Percentiles rank a stretch among this genome's conserved stretches.
Evolutionary conservation across 2,888 invertebrate genomes (phyloP).

Genomic region (Epistrophella euchroma): DNA sequence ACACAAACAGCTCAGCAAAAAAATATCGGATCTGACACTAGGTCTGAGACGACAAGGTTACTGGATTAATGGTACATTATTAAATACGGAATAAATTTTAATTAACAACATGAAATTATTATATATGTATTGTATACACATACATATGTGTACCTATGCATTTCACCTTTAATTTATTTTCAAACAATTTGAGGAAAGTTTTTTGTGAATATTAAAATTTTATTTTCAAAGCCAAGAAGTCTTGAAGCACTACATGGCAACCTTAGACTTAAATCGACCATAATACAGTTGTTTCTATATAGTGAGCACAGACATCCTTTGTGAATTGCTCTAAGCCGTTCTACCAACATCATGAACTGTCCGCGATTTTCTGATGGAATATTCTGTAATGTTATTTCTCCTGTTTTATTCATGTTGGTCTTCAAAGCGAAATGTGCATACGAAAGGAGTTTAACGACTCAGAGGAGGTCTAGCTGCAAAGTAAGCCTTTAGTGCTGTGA

Average conservation of each 20-base stretch:
- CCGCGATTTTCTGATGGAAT: slow-evolving; percentile 44
- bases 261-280: slow-evolving; percentile 8
- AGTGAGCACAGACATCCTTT: slow-evolving; percentile 57
- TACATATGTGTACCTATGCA: too few relatives aligned
- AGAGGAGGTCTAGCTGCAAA: slow-evolving; percentile 38
- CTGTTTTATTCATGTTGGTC: slow-evolving; percentile 71
- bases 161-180: background rate
- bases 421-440: slow-evolving; percentile 52
- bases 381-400: slow-evolving; percentile 61
- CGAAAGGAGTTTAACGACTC: slow-evolving; percentile 60
- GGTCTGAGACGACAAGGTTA: too few relatives aligned
- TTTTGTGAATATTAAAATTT: background rate
- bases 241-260: slow-evolving; percentile 1
- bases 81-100: too few relatives aligned
- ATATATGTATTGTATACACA: too few relatives aligned
- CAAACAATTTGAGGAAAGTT: too few relatives aligned
- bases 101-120: too few relatives aligned
- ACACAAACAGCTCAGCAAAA: too few relatives aligned
- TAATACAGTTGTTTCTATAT: slow-evolving; percentile 24
- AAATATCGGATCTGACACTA: too few relatives aligned
- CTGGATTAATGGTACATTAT: too few relatives aligned
- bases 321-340: slow-evolving; percentile 54
- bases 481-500: slow-evolving; percentile 52
- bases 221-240: background rate
- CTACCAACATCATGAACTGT: slow-evolving; percentile 38